A percentile compares a stretch with the other conserved stretches of the same genome.
Conservation (phyloP, 2,113 vertebrate genomes). For the Prochilodus magdalenae region DNA sequence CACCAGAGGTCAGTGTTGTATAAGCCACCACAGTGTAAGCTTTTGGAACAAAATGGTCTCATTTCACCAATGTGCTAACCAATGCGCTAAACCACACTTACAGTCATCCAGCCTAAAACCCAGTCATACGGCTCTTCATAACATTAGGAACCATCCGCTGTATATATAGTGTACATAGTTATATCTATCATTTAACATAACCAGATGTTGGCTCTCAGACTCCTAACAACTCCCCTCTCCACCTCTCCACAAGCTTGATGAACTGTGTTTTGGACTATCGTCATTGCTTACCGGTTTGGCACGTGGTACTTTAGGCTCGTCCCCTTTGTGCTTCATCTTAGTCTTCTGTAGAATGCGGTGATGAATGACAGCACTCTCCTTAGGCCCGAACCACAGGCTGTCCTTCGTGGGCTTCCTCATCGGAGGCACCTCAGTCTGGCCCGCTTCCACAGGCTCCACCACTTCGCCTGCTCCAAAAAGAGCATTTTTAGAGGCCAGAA, state of each 20-base stretch:
- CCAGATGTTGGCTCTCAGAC: background rate
- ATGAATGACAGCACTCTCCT: slow-evolving; percentile 75
- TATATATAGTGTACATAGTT: background rate
- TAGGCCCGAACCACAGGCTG: slow-evolving; percentile 69
- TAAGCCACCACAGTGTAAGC: background rate
- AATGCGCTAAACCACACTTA: too few species aligned
- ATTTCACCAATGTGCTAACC: too few species aligned
- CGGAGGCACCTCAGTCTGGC: slow-evolving; percentile 65
- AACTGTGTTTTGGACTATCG: background rate
- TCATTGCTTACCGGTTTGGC: slow-evolving; percentile 70
- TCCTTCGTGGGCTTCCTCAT: slow-evolving; percentile 72
- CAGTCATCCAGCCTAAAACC: too few species aligned
- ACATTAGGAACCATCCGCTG: too few species aligned
- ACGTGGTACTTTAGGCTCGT: slow-evolving; percentile 70
- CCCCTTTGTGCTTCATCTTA: slow-evolving; percentile 79
- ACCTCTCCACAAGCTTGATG: background rate
- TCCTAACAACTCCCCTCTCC: background rate
- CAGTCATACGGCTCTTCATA: too few species aligned
- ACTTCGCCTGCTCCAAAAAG: slow-evolving; percentile 64
- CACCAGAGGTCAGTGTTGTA: background rate
- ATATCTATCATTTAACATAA: too few species aligned
- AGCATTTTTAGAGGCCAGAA: background rate
- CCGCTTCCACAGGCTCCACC: slow-evolving; percentile 61
- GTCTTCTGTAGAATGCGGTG: slow-evolving; percentile 75
- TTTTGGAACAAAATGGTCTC: too few species aligned